Evolutionary conservation across 2,113 vertebrate species (phyloP).

Genomic region (Arothron firmamentum): DNA sequence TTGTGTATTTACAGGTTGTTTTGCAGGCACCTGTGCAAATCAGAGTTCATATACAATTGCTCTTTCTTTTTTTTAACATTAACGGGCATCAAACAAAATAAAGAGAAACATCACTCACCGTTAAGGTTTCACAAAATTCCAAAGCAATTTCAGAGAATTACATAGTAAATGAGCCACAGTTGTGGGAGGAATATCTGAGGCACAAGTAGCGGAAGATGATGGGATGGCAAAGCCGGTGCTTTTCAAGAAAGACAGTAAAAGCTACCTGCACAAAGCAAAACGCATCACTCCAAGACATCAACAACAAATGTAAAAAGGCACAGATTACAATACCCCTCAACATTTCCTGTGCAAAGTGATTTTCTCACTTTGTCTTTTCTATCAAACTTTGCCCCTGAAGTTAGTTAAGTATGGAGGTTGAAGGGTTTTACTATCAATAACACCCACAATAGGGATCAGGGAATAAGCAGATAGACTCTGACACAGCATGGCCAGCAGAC

Average conservation of each 20-base stretch:
- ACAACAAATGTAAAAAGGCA: neutral
- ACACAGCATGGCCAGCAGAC: constrained; percentile 50
- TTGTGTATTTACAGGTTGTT: too few relatives aligned
- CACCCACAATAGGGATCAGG: constrained; percentile 39
- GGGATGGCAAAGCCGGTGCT: too few relatives aligned
- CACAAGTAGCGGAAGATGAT: neutral
- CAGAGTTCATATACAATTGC: too few relatives aligned
- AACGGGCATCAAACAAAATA: too few relatives aligned
- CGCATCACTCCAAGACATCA: too few relatives aligned
- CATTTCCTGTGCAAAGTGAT: neutral
- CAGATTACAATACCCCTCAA: neutral
- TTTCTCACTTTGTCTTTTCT: constrained; percentile 19
- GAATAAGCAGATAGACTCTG: constrained; percentile 41
- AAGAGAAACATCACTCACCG: too few relatives aligned
- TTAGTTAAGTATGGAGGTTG: constrained; percentile 25
- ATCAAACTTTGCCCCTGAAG: constrained; percentile 43
- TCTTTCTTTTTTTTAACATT: too few relatives aligned
- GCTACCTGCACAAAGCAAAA: neutral
- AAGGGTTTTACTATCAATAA: constrained; percentile 37
- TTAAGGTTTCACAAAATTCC: too few relatives aligned
- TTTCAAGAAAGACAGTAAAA: neutral
- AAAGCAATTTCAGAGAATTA: too few relatives aligned
- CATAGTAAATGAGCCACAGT: too few relatives aligned
- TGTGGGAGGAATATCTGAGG: too few relatives aligned
- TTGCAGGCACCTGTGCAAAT: too few relatives aligned